Evolutionary conservation across 2,113 vertebrate species (phyloP).

Genomic region (Setophaga kirtlandii): DNA sequence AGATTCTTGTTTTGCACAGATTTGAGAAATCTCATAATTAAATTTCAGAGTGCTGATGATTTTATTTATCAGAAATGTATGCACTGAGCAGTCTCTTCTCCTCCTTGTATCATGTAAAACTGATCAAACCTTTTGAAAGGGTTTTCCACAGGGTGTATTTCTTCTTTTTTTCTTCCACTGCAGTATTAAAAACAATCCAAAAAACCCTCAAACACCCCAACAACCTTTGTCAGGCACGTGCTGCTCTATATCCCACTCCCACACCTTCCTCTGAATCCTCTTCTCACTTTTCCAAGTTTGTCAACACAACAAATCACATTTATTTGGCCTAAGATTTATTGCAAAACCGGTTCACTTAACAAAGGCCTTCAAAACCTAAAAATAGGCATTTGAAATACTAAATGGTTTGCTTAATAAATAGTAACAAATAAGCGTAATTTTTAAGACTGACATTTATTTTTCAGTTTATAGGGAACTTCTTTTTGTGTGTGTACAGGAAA

Average conservation of each 20-base stretch:
- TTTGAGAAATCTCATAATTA: background rate
- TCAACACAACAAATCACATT: background rate
- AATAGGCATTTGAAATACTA: background rate
- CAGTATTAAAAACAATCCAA: background rate
- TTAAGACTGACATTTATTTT: background rate
- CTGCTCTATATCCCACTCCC: background rate
- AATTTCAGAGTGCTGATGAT: background rate
- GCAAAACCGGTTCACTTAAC: background rate
- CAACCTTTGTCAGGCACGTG: background rate
- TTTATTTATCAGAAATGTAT: background rate
- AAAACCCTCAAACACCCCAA: background rate
- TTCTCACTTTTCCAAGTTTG: background rate
- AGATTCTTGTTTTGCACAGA: background rate
- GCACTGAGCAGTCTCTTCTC: background rate
- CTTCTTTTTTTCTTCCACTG: background rate
- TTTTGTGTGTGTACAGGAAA: background rate
- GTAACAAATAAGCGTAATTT: background rate
- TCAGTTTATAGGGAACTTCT: background rate
- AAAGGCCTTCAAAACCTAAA: background rate
- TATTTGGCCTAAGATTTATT: background rate
- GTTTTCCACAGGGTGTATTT: background rate
- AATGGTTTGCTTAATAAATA: background rate
- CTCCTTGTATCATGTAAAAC: background rate
- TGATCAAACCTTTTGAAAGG: background rate
- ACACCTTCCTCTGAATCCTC: background rate